A percentile compares a stretch with the other conserved stretches of the same genome.
Evolutionary conservation across 1,140 invertebrate genomes (phyloP).

Genomic region (Mycetomoellerius zeteki): DNA sequence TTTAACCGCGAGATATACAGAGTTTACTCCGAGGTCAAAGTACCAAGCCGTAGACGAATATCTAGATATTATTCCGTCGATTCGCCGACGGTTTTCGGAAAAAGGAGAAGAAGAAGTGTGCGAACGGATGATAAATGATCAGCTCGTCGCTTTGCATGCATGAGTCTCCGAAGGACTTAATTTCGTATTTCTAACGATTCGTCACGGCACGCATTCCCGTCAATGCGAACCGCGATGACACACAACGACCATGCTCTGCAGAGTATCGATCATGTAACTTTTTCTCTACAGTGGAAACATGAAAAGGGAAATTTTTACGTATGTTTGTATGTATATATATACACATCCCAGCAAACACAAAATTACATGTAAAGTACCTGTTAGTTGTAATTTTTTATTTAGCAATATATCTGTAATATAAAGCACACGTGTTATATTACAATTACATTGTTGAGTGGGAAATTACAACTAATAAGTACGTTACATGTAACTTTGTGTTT

Average conservation of each 20-base stretch:
- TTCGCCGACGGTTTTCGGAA: slow-evolving; percentile 29
- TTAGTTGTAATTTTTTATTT: no score
- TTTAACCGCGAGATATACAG: slow-evolving; percentile 61
- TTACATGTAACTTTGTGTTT: no score
- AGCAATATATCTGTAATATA: no score
- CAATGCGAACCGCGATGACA: not conserved
- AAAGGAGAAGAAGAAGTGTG: not conserved
- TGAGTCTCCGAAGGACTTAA: slow-evolving; percentile 24
- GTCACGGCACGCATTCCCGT: not conserved
- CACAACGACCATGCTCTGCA: not conserved
- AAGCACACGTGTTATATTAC: no score
- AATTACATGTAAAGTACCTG: no score
- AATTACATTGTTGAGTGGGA: no score
- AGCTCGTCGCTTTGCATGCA: not conserved
- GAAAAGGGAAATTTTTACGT: no score
- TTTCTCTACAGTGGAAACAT: not conserved
- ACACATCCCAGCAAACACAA: no score
- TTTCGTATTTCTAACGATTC: slow-evolving; percentile 16
- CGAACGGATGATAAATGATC: slow-evolving; percentile 59
- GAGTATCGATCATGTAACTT: not conserved
- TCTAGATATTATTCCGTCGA: slow-evolving; percentile 46
- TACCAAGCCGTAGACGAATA: slow-evolving; percentile 2
- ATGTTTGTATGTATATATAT: no score
- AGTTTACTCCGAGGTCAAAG: slow-evolving; percentile 57
- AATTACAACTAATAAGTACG: no score